phyloP scores from a whole-genome alignment of 2,797 vertebrate genomes.

The Protosalanx chinensis region DNA sequence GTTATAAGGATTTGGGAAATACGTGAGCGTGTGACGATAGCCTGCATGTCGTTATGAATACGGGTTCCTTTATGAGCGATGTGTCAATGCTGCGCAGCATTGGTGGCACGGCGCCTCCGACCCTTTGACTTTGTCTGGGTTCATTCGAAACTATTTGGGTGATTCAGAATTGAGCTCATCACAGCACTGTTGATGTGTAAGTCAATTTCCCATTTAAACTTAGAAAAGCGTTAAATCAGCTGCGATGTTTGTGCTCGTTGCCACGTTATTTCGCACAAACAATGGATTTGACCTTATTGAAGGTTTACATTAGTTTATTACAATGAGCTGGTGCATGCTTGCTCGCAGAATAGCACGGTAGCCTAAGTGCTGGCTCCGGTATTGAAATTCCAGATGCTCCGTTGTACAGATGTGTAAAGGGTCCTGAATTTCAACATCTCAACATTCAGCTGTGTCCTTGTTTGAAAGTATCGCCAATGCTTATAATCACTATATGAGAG shows the following conservation, averaged over 20 bases:
- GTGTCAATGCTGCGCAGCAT: constrained; percentile 70
- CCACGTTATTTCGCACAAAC: not conserved
- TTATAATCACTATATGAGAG: not conserved
- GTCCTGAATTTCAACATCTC: constrained; percentile 34
- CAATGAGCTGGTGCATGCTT: not conserved
- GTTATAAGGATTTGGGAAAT: constrained; percentile 53
- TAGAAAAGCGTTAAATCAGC: not conserved
- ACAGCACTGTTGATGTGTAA: not conserved
- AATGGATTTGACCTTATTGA: not conserved
- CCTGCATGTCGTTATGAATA: constrained; percentile 46
- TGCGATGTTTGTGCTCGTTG: not conserved
- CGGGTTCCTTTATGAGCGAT: constrained; percentile 37
- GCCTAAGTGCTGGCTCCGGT: constrained; percentile 52
- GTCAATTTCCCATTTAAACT: not conserved
- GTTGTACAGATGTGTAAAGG: constrained; percentile 69
- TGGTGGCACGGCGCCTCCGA: constrained; percentile 66
- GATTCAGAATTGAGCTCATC: constrained; percentile 1
- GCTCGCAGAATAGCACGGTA: constrained; percentile 35
- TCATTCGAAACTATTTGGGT: constrained; percentile 23
- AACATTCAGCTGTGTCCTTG: constrained; percentile 21
- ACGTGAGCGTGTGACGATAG: constrained; percentile 20
- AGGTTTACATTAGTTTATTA: not conserved
- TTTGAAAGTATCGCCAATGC: constrained; percentile 8
- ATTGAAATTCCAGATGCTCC: constrained; percentile 69
- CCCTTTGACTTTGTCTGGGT: constrained; percentile 42